phyloP scores from a whole-genome alignment of 2,888 invertebrate genomes.

The Buathra laborator region DNA sequence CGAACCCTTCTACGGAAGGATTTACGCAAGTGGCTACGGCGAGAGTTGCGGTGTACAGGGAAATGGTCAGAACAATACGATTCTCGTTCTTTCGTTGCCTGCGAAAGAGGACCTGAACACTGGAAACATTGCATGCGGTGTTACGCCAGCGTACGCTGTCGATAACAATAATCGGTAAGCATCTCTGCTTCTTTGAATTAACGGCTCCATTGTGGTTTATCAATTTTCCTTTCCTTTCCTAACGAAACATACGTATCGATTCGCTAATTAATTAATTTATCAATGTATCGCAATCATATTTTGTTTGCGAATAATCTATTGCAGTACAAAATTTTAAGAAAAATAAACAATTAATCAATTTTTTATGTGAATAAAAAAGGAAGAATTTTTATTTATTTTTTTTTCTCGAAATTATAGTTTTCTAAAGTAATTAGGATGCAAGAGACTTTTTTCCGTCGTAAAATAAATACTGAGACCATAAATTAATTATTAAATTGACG shows the following conservation, averaged over 20 bases:
- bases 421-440: background rate
- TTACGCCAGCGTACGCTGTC: conserved; percentile 81
- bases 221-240: conserved; percentile 4
- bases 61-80: conserved; percentile 85
- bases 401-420: background rate
- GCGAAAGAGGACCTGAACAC: conserved; percentile 68
- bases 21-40: conserved; percentile 93
- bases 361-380: no score
- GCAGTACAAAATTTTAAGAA: no score
- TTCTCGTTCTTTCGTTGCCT: conserved; percentile 88
- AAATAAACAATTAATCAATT: no score
- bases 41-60: conserved; percentile 90
- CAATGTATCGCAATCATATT: no score
- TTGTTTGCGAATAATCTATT: no score
- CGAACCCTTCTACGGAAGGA: conserved; percentile 88
- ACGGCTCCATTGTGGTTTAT: background rate
- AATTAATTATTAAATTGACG: background rate
- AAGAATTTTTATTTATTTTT: background rate
- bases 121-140: conserved; percentile 79
- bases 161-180: conserved; percentile 81
- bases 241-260: background rate
- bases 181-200: background rate
- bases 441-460: background rate
- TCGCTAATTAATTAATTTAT: background rate
- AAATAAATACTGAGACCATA: background rate